Conservation (phyloP, 2,888 invertebrate species). For the Chironomus riparius region DNA sequence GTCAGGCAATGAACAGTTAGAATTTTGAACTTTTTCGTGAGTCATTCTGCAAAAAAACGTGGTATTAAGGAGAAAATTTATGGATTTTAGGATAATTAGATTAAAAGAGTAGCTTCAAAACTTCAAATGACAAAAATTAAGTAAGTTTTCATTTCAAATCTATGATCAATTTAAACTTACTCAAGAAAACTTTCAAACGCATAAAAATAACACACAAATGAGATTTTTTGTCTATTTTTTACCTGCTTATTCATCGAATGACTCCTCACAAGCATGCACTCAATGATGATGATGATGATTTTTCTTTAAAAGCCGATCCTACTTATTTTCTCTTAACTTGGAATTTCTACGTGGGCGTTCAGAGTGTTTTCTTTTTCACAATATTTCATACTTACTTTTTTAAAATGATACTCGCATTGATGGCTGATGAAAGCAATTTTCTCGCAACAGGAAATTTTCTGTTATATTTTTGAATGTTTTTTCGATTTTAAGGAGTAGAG, state of each 20-base stretch:
- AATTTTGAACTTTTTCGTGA: too few relatives aligned
- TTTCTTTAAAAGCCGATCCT: constrained; percentile 5
- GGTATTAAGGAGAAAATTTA: too few relatives aligned
- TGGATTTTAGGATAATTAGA: too few relatives aligned
- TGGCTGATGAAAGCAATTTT: constrained; percentile 13
- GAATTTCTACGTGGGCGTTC: constrained; percentile 23
- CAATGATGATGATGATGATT: background rate
- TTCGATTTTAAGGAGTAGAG: too few relatives aligned
- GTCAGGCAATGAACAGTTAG: too few relatives aligned
- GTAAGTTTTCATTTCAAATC: too few relatives aligned
- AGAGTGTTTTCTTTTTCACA: background rate
- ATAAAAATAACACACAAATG: background rate
- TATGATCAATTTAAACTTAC: too few relatives aligned
- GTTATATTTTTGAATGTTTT: too few relatives aligned
- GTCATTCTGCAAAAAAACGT: too few relatives aligned
- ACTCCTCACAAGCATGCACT: background rate
- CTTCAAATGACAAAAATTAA: too few relatives aligned
- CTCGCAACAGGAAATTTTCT: background rate
- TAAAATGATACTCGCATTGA: background rate
- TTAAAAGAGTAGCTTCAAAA: too few relatives aligned
- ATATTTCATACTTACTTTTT: background rate
- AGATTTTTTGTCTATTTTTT: background rate
- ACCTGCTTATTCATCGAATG: background rate
- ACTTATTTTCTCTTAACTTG: constrained; percentile 12
- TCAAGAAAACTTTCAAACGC: background rate